phyloP scores from a whole-genome alignment of 1,140 invertebrate species.

The Acyrthosiphon pisum region DNA sequence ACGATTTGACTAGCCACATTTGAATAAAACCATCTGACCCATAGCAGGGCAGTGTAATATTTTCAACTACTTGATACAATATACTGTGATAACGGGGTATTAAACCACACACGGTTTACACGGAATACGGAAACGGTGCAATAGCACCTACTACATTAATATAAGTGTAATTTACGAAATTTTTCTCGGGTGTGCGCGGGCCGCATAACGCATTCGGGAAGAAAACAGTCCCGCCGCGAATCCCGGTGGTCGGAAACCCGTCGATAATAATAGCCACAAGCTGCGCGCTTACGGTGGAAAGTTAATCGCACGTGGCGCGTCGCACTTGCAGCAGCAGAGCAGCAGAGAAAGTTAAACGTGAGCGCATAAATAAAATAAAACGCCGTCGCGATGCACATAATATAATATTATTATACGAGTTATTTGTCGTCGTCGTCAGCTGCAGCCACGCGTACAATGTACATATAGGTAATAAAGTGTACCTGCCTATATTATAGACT shows the following conservation, averaged over 20 bases:
- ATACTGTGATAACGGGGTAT: no score
- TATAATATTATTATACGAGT: neutral
- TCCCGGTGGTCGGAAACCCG: neutral
- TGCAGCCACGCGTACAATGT: no score
- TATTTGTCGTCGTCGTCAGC: neutral
- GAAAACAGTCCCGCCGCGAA: neutral
- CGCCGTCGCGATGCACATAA: neutral
- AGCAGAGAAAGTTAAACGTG: neutral
- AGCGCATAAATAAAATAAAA: neutral
- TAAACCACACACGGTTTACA: no score
- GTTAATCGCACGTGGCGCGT: neutral
- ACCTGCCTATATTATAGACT: neutral
- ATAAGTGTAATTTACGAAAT: neutral
- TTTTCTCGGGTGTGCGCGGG: neutral
- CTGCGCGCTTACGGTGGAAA: neutral
- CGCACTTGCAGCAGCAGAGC: neutral
- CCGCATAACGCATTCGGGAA: neutral
- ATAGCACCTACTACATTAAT: no score
- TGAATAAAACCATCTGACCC: no score
- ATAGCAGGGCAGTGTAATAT: no score
- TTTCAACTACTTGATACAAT: no score
- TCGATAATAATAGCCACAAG: neutral
- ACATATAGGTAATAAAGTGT: no score
- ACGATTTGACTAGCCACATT: no score
- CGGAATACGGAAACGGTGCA: no score